phyloP scores from a whole-genome alignment of 2,113 vertebrate genomes.

The Anser brachyrhynchus region DNA sequence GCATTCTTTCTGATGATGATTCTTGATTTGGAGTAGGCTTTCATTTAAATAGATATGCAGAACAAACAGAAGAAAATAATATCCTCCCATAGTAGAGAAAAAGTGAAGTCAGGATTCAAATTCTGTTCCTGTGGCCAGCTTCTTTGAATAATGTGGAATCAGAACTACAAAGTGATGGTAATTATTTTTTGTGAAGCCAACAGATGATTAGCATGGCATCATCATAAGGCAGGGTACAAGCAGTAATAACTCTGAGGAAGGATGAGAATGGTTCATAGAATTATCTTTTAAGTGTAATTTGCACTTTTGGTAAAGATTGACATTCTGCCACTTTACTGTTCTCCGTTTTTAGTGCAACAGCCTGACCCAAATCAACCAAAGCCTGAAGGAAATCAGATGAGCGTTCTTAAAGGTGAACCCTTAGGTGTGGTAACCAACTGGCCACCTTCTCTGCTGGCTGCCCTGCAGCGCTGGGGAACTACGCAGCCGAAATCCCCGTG shows the following conservation, averaged over 20 bases:
- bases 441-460: slow-evolving; percentile 86
- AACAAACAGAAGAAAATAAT: neutral
- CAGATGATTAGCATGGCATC: neutral
- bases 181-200: neutral
- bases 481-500: slow-evolving; percentile 90
- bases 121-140: neutral
- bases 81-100: neutral
- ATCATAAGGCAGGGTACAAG: neutral
- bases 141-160: neutral
- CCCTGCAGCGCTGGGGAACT: slow-evolving; percentile 90
- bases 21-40: neutral
- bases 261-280: neutral
- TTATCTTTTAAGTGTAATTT: neutral
- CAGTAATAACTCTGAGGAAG: neutral
- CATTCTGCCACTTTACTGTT: neutral
- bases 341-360: slow-evolving; percentile 85
- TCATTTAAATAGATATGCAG: neutral
- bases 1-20: neutral
- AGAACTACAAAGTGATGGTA: neutral
- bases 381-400: slow-evolving; percentile 87
- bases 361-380: slow-evolving; percentile 94
- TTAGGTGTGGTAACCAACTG: slow-evolving; percentile 80
- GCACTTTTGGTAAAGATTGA: neutral
- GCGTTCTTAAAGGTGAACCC: slow-evolving; percentile 85
- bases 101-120: neutral